Base-by-base conservation (phyloP, 2,888 invertebrate genomes). In the Thereva nobilitata region DNA sequence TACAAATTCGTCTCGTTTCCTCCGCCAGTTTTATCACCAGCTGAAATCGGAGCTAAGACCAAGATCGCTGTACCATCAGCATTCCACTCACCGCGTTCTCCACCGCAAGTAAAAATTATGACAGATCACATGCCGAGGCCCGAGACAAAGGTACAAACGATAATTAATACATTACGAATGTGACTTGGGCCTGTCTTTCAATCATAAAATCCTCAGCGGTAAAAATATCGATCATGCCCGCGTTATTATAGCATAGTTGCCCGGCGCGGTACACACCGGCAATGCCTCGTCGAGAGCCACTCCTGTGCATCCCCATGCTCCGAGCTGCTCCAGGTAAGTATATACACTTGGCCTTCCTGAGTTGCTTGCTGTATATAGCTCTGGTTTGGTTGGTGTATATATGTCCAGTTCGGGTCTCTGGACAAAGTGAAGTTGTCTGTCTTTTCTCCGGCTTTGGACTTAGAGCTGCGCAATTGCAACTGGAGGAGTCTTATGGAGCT, bases 91-190 rank as follows among this genome's bases (percentile, higher is more conserved):
- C 49, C 61, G 45, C 40, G 35, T 23, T 23, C 23, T 23, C 40
- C 50, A 50, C 49, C 23, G 23, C 61, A 72, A 72, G 73, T 72
- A 71, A 71, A 73, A 71, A 70, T 73, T 73, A 73, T 73, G 73
- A 73, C 73, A 73, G 73, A 73, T 73, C 73, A 72, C 73, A 72
- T 73, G 73, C 71, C 70, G 71, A 72, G 70, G 70, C 69, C 71
- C 70, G 71, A 72, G 70, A 71, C 69, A 69, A 69, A 72, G 66
- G 67, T 63, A 73, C 70, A 70, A 68, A 72, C 72, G 72, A 73
- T 73, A 73, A 73, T 73, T 73, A 73, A 73, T 72, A 73, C 73
- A 73, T 73, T 72, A 72, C 69, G 70, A 64, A 66, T 70, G 68
- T 67, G 68, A 56, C 67, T 65, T 68, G 67, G 63, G 63, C 55